Conservation (phyloP, 2,888 invertebrate species). For the Anthoptus insignis region DNA sequence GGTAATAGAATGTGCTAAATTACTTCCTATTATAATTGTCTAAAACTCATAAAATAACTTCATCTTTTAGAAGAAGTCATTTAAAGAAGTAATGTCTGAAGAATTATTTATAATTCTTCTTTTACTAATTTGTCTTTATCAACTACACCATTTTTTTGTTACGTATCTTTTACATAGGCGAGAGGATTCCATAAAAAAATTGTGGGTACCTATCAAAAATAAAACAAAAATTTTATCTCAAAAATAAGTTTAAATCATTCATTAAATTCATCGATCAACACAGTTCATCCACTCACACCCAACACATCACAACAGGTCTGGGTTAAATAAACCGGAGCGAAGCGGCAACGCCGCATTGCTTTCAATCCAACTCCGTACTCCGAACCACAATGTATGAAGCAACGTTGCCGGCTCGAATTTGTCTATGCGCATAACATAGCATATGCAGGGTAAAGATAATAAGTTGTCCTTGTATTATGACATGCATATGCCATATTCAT, state of each 20-base stretch:
- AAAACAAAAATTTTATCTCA: no score
- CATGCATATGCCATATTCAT: conserved; percentile 19
- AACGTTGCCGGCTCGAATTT: conserved; percentile 45
- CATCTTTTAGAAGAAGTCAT: no score
- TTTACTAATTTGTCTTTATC: neutral
- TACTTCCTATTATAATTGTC: no score
- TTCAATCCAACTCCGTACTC: conserved; percentile 27
- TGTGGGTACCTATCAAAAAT: no score
- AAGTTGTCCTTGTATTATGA: neutral
- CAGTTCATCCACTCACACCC: conserved; percentile 12
- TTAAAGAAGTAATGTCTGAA: neutral
- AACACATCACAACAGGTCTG: conserved; percentile 29
- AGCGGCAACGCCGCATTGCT: conserved; percentile 56
- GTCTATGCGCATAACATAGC: conserved; percentile 22
- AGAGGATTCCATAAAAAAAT: no score
- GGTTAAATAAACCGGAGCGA: conserved; percentile 40
- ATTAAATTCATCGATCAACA: neutral
- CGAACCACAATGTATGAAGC: conserved; percentile 17
- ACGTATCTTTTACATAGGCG: no score
- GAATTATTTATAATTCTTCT: neutral
- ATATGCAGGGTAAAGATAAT: conserved; percentile 23
- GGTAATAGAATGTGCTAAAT: no score
- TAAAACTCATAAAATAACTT: no score
- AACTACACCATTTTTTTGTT: no score
- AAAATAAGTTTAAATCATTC: conserved; percentile 13